These are phyloP conservation scores for Datnioides undecimradiatus DNA, from an alignment of 2,113 vertebrate genomes.

Conservation along the genomic window DNA sequence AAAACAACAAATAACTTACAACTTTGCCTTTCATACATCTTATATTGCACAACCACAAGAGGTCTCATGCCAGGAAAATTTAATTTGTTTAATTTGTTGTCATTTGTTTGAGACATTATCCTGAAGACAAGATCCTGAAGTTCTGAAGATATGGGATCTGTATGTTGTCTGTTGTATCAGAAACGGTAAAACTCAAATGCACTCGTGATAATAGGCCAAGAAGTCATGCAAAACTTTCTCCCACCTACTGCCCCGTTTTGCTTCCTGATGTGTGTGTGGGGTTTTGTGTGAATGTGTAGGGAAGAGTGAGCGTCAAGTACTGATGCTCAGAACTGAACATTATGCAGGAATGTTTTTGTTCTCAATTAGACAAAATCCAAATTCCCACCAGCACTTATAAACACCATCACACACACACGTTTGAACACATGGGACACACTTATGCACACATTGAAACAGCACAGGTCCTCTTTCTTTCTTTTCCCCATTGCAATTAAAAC, in stretches of 20 bases:
- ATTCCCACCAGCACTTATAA: conserved; percentile 68
- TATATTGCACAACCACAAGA: too few species aligned
- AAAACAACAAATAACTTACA: background rate
- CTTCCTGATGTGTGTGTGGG: background rate
- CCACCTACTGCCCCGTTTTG: background rate
- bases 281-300: conserved; percentile 6
- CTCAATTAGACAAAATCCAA: conserved; percentile 56
- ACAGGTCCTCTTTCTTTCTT: conserved; percentile 49
- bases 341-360: conserved; percentile 79
- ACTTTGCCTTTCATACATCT: background rate
- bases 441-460: conserved; percentile 31
- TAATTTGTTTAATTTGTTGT: too few species aligned
- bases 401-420: conserved; percentile 42
- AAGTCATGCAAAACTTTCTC: background rate
- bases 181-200: background rate
- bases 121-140: too few species aligned
- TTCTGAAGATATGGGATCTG: background rate
- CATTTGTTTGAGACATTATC: too few species aligned
- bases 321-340: conserved; percentile 57
- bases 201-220: background rate
- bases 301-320: background rate
- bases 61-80: too few species aligned
- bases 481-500: conserved; percentile 84
- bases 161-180: background rate
- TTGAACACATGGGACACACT: conserved; percentile 18